Conservation (phyloP, 2,888 invertebrate species). For the Tromatobia lineatoria region DNA sequence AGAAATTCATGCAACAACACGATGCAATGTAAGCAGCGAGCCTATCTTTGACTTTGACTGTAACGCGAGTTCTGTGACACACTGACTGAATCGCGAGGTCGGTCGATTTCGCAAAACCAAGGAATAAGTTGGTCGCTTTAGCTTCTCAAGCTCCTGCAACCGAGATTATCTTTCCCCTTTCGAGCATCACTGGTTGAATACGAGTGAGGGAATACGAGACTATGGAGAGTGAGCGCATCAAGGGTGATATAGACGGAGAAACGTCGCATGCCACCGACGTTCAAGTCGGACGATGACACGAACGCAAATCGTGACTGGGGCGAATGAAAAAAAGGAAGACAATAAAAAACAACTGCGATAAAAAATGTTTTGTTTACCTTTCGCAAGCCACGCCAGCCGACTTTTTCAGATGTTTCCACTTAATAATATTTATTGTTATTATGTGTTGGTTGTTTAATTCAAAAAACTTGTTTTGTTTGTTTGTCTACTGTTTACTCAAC, state of each 20-base stretch:
- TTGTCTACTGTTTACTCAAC: too few relatives aligned
- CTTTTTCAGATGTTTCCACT: neutral
- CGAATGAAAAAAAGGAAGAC: conserved; percentile 6
- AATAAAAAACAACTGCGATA: conserved; percentile 2
- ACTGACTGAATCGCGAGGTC: conserved; percentile 39
- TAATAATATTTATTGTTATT: neutral
- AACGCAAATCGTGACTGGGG: neutral
- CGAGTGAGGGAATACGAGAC: conserved; percentile 24
- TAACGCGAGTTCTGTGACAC: conserved; percentile 39
- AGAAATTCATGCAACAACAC: neutral
- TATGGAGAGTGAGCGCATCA: neutral
- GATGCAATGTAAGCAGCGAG: conserved; percentile 39
- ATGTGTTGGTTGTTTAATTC: too few relatives aligned
- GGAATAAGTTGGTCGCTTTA: neutral
- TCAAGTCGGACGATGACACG: neutral
- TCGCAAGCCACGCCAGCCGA: neutral
- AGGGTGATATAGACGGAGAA: conserved; percentile 12
- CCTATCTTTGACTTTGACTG: conserved; percentile 12
- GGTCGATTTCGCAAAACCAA: conserved; percentile 15
- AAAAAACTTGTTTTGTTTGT: too few relatives aligned
- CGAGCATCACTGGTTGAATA: conserved; percentile 12
- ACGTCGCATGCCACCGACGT: conserved; percentile 16
- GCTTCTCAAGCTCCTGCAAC: conserved; percentile 15
- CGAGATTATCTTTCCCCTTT: conserved; percentile 34
- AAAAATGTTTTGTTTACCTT: neutral